Conservation (phyloP, 2,888 invertebrate genomes). For the Hirtodrosophila duncani region DNA sequence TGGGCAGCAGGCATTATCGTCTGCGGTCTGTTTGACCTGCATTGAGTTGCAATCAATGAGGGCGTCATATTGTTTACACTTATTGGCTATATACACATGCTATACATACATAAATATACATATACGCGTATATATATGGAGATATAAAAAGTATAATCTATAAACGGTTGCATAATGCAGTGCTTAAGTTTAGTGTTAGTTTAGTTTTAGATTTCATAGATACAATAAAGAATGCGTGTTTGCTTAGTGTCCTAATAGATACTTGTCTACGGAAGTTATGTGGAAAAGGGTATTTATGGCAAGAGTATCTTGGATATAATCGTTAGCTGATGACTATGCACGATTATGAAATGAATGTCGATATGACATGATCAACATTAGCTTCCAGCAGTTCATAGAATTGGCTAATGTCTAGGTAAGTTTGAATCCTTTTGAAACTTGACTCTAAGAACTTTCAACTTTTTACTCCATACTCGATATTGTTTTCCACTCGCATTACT, state of each 20-base stretch:
- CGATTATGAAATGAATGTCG: too few species aligned
- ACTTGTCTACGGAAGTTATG: constrained; percentile 13
- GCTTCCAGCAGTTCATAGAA: too few species aligned
- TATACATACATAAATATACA: not conserved
- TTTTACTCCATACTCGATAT: too few species aligned
- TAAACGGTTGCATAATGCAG: constrained; percentile 39
- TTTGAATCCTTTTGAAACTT: too few species aligned
- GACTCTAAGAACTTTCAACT: too few species aligned
- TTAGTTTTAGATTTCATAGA: constrained; percentile 25
- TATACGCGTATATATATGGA: constrained; percentile 1
- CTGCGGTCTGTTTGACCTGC: constrained; percentile 48
- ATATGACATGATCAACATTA: too few species aligned
- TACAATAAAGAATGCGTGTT: constrained; percentile 27
- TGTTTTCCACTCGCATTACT: too few species aligned
- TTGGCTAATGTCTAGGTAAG: too few species aligned
- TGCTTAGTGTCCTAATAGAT: constrained; percentile 27
- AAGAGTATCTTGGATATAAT: too few species aligned
- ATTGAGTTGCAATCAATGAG: constrained; percentile 30
- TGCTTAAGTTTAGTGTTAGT: constrained; percentile 48
- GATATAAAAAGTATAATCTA: too few species aligned
- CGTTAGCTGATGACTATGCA: too few species aligned
- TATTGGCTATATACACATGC: constrained; percentile 24
- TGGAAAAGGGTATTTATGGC: too few species aligned
- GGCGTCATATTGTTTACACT: constrained; percentile 35
- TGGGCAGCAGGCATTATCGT: constrained; percentile 3